Evolutionary conservation across 2,113 vertebrate species (phyloP).

Genomic region (Chaenogobius annularis): DNA sequence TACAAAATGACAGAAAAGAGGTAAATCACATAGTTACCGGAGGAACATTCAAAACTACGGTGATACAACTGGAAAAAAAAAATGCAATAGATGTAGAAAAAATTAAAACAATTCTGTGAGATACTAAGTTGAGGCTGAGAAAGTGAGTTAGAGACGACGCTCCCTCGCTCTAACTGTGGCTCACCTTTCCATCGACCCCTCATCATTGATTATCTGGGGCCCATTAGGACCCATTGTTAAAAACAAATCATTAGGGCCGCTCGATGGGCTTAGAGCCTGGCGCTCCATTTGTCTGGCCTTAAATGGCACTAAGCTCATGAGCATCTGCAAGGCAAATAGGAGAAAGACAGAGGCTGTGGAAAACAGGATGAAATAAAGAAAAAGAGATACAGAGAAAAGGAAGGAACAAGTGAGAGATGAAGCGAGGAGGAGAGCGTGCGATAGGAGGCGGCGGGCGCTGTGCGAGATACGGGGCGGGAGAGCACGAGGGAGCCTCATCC

Average conservation of each 20-base stretch:
- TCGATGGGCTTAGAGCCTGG: constrained; percentile 88
- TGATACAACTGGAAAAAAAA: not conserved
- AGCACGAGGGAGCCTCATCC: constrained; percentile 78
- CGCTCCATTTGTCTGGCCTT: constrained; percentile 90
- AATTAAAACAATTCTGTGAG: constrained; percentile 24
- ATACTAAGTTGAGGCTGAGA: constrained; percentile 24
- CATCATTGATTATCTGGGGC: constrained; percentile 93
- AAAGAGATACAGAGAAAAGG: constrained; percentile 26
- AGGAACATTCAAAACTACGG: not conserved
- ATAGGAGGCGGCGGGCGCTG: constrained; percentile 37
- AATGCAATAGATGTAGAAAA: constrained; percentile 13
- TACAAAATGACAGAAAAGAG: not conserved
- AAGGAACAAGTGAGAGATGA: constrained; percentile 48
- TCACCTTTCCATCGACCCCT: constrained; percentile 88
- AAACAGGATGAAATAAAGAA: constrained; percentile 56
- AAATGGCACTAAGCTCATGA: constrained; percentile 89
- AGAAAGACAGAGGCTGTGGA: constrained; percentile 26
- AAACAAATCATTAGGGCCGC: constrained; percentile 86
- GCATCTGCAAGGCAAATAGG: constrained; percentile 85
- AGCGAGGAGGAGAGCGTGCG: constrained; percentile 46
- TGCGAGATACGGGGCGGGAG: constrained; percentile 47
- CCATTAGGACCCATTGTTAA: constrained; percentile 96
- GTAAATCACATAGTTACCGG: not conserved
- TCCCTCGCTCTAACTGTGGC: constrained; percentile 34
- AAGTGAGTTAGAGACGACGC: constrained; percentile 37